phyloP scores from a whole-genome alignment of 2,113 vertebrate genomes.

The Tricholaema leucomelas region DNA sequence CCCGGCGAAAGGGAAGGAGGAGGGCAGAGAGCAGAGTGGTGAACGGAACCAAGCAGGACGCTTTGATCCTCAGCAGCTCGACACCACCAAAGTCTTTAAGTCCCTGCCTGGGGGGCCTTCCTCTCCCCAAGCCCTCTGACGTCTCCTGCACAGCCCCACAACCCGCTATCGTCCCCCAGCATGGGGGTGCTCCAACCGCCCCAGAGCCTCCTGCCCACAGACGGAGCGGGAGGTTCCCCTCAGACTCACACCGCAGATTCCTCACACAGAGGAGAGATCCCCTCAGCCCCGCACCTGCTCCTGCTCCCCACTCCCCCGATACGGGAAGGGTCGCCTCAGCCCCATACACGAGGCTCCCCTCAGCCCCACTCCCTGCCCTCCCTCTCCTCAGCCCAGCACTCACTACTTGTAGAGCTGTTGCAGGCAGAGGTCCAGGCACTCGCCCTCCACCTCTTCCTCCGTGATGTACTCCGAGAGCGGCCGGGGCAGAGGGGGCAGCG shows the following conservation, averaged over 20 bases:
- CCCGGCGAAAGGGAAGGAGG: background rate
- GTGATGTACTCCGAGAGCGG: constrained; percentile 87
- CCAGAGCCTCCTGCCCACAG: background rate
- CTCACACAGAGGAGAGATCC: background rate
- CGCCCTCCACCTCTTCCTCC: constrained; percentile 92
- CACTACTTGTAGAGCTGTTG: constrained; percentile 99
- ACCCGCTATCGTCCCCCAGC: too few relatives aligned
- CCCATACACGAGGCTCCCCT: background rate
- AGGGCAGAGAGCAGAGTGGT: background rate
- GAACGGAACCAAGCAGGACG: background rate
- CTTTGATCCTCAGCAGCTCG: background rate
- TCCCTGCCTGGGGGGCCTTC: background rate
- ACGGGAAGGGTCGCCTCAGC: background rate
- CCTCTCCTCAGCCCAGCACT: constrained; percentile 72
- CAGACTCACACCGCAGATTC: background rate
- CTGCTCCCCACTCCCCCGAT: too few relatives aligned
- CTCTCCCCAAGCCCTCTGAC: background rate
- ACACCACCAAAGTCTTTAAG: background rate
- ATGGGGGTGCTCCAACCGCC: background rate
- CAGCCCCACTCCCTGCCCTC: background rate
- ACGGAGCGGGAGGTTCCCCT: background rate
- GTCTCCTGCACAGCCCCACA: background rate
- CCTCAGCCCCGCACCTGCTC: background rate
- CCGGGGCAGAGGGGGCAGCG: constrained; percentile 74
- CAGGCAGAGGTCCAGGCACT: constrained; percentile 95